Conservation (phyloP, 2,888 invertebrate genomes). For the Apantesis nais region DNA sequence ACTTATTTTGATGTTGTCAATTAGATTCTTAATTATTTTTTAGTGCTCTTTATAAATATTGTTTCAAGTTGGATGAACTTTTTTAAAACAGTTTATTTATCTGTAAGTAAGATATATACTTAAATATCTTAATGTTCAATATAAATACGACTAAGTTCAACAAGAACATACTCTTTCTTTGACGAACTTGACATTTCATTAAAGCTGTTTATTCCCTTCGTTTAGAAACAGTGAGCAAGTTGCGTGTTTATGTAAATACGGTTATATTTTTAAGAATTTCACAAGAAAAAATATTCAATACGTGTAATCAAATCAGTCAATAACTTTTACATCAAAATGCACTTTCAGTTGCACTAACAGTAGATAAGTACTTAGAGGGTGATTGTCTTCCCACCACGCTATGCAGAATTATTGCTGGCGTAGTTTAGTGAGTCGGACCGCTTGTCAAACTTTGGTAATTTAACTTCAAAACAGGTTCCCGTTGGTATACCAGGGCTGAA, state of each 20-base stretch:
- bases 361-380: constrained; percentile 59
- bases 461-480: constrained; percentile 82
- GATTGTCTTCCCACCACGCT: constrained; percentile 70
- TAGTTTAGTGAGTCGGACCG: constrained; percentile 76
- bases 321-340: constrained; percentile 36
- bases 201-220: no score
- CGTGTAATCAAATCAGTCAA: background rate
- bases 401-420: constrained; percentile 80
- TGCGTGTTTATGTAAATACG: background rate
- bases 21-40: background rate
- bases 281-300: background rate
- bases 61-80: no score
- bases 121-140: no score
- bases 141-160: no score
- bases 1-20: no score
- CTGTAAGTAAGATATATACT: no score
- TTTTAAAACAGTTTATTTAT: no score
- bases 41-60: no score
- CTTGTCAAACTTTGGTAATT: constrained; percentile 85
- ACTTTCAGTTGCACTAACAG: constrained; percentile 38
- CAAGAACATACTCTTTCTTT: no score
- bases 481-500: constrained; percentile 66
- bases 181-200: no score
- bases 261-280: background rate
- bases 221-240: no score